Evolutionary conservation across 2,888 invertebrate species (phyloP), one percentile per base, ranked within the genome.

Genomic region (Chesias legatella): DNA sequence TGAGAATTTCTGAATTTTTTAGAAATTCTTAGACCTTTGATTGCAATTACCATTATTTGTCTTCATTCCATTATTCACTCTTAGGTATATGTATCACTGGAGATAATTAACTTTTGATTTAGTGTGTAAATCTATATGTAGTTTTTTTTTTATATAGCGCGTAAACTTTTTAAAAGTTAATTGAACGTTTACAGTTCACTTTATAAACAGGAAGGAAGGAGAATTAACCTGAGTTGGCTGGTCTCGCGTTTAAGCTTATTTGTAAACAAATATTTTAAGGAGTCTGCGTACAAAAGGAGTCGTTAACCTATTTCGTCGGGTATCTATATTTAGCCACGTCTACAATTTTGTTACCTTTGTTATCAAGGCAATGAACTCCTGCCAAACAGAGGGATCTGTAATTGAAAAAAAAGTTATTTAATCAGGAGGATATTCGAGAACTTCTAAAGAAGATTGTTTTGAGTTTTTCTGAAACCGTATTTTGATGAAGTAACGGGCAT

Each of bases 221-320:
- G 5, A 9, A 27, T 26, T 27, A 27, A 27, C 10, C 27, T 10
- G 10, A 17, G 3, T 10, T 27, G 10, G 7, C 10, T 27, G 10
- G 10, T 6, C 10, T 26, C 26, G 10, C 23, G 7, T 26, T 26
- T 8, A 9, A 26, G 13, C 13, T 11, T 10, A 21, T 22, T 33
- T 25, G 17, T 25, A 17, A 26, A 17, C 25, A 33, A 17, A 37
- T 30, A 33, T 26, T 34, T 20, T 9, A 9, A 34, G 17, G 34
- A 29, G 30, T 60, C 69, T 61, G 60, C 59, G 65, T 67, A 58
- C 63, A 67, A 73, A 68, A 60, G 63, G 63, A 69, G 73, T 77
- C 76, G 73, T 79, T 81, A 78, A 76, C 78, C 82, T 60, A 79
- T 64, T 78, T 81, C 64, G 67, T 68, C 63, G 62, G 67, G 56